A percentile compares a stretch with the other conserved stretches of the same genome.
phyloP scores from a whole-genome alignment of 2,113 vertebrate species.

The Muntiacus reevesi region DNA sequence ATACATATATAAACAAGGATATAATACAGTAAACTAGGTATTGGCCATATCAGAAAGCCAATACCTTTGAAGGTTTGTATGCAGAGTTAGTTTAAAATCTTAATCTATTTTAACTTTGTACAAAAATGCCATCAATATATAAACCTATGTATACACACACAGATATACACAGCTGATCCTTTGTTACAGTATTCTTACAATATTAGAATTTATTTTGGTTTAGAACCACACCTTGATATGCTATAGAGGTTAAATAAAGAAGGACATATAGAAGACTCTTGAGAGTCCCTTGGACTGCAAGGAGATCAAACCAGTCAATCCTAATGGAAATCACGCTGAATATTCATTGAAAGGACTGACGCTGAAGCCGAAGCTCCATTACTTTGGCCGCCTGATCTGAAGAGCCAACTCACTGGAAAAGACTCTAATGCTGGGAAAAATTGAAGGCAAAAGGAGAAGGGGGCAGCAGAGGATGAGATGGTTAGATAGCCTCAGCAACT shows the following conservation, averaged over 20 bases:
- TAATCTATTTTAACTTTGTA: not conserved
- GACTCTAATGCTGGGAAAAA: not conserved
- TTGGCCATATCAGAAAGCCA: not conserved
- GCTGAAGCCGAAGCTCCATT: not conserved
- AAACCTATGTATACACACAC: not conserved
- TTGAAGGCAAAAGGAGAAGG: not conserved
- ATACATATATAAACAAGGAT: not conserved
- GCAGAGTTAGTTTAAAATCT: not conserved
- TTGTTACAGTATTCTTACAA: not conserved
- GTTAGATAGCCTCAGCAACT: not conserved
- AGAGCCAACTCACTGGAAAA: not conserved
- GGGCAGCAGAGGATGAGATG: not conserved
- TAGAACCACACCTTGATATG: not conserved
- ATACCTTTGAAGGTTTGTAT: not conserved
- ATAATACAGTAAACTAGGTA: not conserved
- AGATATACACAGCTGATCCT: not conserved
- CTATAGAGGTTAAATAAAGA: not conserved
- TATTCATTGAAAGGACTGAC: not conserved
- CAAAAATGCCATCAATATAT: not conserved
- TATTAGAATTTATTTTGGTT: not conserved
- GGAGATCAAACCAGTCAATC: not conserved
- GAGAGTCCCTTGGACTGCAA: not conserved
- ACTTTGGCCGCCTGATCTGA: not conserved
- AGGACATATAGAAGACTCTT: not conserved
- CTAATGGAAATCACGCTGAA: not conserved